Percentiles rank a stretch among this genome's conserved stretches.
Evolutionary conservation across 2,797 vertebrate species (phyloP).

Genomic region (Crenichthys baileyi): DNA sequence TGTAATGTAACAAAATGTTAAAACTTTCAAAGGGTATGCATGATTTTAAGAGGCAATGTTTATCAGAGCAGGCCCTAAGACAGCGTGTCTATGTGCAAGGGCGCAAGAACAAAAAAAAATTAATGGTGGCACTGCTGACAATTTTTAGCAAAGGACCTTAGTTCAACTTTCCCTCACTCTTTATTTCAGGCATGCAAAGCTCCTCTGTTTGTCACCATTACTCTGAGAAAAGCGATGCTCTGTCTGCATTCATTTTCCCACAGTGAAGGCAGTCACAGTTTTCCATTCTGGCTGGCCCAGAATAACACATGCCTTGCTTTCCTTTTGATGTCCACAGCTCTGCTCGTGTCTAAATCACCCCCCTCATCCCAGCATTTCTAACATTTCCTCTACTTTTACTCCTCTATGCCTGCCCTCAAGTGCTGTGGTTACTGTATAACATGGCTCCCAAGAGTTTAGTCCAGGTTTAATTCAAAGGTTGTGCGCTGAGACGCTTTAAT

Average conservation of each 20-base stretch:
- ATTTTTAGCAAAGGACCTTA: conserved; percentile 69
- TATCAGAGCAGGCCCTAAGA: conserved; percentile 44
- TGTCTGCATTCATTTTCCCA: conserved; percentile 75
- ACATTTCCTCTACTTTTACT: conserved; percentile 56
- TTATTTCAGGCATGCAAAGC: conserved; percentile 73
- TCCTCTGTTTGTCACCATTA: conserved; percentile 80
- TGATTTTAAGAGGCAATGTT: background rate
- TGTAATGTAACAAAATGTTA: background rate
- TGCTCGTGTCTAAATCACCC: conserved; percentile 70
- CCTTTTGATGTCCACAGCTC: conserved; percentile 75
- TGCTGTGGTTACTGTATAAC: conserved; percentile 79
- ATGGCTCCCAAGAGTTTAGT: conserved; percentile 85
- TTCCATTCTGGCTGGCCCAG: conserved; percentile 49
- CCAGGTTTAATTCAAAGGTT: conserved; percentile 91
- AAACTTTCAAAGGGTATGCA: background rate
- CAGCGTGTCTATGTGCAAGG: conserved; percentile 56
- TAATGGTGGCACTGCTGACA: conserved; percentile 71
- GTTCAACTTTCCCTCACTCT: conserved; percentile 61
- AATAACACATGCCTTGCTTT: conserved; percentile 68
- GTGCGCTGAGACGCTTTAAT: conserved; percentile 87
- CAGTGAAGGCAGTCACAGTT: conserved; percentile 68
- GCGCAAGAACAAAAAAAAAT: conserved; percentile 40
- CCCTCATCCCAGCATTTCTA: conserved; percentile 54
- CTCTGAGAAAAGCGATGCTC: conserved; percentile 69
- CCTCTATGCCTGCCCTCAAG: conserved; percentile 50